Base-by-base conservation (phyloP, 2,888 invertebrate genomes). In the Melieria crassipennis region DNA sequence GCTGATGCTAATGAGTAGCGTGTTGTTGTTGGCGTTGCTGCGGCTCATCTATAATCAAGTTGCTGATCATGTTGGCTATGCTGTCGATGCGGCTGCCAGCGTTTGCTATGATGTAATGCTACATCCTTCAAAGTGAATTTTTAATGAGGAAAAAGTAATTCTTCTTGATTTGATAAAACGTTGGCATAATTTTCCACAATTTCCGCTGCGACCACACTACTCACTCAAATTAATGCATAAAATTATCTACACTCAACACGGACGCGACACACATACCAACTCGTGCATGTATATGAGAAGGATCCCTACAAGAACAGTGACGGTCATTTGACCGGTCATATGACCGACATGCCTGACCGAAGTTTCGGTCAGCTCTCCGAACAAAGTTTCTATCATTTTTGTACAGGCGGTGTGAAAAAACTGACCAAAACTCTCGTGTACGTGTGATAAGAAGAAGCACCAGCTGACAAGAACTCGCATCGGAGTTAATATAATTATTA, bases 41-140 rank as follows among this genome's bases (percentile, higher is more conserved):
- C 50, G 10, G 30, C 30, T 30, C 30, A 30, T 30, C 30, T 30
- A 30, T n/a, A n/a, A 11, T 63, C n/a, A 13, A 1, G 10, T 4
- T 13, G 11, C 10, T 5, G 45, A 65, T 65, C 9, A 64, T 43
- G 63, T 9, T 65, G 65, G 4, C 6, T 30, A 30, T 6, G 64
- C 62, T 62, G 11, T 43, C 43, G 42, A 13, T 61, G 48, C 50
- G 5, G 65, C 47, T 52, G 65, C 30, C 30, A 30, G 30, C 30
- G 30, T 30, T 30, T 5, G 16, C 10, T 30, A 30, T 13, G 47
- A 48, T 16, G 45, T 60, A 30, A 52, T 10, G 42, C 11, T 5
- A 65, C 69, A 72, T 72, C 68, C 69, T 72, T 72, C 48, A 68
- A 65, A 69, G 64, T 72, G 68, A 72, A 72, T 69, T 65, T 68